A percentile compares a stretch with the other conserved stretches of the same genome.
Conservation (phyloP, 2,113 vertebrate genomes). For the Delphinus delphis region DNA sequence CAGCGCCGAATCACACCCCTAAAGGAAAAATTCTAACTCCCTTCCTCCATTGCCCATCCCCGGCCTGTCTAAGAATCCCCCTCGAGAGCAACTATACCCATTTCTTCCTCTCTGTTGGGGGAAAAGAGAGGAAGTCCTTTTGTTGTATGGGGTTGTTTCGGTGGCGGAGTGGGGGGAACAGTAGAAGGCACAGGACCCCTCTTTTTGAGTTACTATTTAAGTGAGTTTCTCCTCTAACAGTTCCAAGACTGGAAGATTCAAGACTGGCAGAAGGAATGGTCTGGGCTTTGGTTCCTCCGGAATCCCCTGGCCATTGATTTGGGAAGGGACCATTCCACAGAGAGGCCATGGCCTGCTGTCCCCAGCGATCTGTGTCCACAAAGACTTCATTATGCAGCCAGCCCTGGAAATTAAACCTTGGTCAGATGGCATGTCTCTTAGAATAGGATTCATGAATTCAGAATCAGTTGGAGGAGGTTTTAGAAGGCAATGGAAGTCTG, state of each 20-base stretch:
- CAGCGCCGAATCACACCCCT: not conserved
- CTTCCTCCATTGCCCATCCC: not conserved
- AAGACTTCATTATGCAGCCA: slow-evolving; percentile 30
- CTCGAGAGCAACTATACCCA: not conserved
- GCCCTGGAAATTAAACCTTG: slow-evolving; percentile 46
- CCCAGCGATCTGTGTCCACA: slow-evolving; percentile 11
- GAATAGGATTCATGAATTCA: slow-evolving; percentile 45
- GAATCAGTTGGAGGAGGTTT: slow-evolving; percentile 47
- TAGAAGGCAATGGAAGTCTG: slow-evolving; percentile 31
- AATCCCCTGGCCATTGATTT: not conserved
- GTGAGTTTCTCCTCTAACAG: not conserved
- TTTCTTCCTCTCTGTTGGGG: not conserved
- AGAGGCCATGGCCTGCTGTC: not conserved
- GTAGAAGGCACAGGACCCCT: not conserved
- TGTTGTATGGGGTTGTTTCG: not conserved
- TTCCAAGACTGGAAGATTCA: not conserved
- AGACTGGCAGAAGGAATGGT: not conserved
- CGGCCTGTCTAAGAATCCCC: not conserved
- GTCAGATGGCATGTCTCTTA: slow-evolving; percentile 37
- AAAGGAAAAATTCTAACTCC: not conserved
- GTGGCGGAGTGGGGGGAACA: too few relatives aligned
- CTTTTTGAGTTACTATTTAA: not conserved
- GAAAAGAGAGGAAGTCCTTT: not conserved
- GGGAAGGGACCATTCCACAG: not conserved
- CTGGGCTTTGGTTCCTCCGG: not conserved